These are phyloP conservation scores for Promerops cafer DNA, from an alignment of 2,113 vertebrate genomes.

Conservation along the genomic window DNA sequence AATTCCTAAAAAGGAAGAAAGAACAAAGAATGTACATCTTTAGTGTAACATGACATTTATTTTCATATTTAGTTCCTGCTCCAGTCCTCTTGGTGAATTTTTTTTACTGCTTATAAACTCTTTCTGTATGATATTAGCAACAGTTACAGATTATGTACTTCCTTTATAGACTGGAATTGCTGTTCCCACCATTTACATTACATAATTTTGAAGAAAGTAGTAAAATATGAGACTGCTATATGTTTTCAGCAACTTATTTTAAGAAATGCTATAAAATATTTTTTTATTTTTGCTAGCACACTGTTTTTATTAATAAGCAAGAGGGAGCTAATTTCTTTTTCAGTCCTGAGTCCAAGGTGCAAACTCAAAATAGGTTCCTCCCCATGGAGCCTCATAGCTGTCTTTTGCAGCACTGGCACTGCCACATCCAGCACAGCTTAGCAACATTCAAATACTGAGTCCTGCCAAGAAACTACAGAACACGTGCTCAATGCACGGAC, in stretches of 20 bases:
- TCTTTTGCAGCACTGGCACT: not conserved
- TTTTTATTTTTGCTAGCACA: not conserved
- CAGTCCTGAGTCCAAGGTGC: not conserved
- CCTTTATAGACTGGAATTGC: not conserved
- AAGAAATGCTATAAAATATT: not conserved
- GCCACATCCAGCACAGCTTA: not conserved
- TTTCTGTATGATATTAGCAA: not conserved
- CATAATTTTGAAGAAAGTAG: not conserved
- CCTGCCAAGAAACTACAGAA: not conserved
- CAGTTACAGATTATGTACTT: not conserved
- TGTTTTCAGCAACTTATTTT: not conserved
- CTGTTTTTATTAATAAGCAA: not conserved
- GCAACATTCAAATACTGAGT: not conserved
- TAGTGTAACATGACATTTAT: not conserved
- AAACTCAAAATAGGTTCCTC: not conserved
- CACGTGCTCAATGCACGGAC: not conserved
- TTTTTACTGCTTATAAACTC: not conserved
- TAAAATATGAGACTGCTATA: not conserved
- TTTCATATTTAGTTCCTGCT: not conserved
- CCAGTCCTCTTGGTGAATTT: not conserved
- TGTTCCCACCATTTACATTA: not conserved
- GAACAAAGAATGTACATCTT: not conserved
- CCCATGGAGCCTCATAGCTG: not conserved
- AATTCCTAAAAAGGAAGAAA: not conserved
- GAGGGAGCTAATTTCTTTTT: not conserved